These are phyloP conservation scores for Zapornia atra DNA, from an alignment of 2,113 vertebrate genomes.

Conservation along the genomic window DNA sequence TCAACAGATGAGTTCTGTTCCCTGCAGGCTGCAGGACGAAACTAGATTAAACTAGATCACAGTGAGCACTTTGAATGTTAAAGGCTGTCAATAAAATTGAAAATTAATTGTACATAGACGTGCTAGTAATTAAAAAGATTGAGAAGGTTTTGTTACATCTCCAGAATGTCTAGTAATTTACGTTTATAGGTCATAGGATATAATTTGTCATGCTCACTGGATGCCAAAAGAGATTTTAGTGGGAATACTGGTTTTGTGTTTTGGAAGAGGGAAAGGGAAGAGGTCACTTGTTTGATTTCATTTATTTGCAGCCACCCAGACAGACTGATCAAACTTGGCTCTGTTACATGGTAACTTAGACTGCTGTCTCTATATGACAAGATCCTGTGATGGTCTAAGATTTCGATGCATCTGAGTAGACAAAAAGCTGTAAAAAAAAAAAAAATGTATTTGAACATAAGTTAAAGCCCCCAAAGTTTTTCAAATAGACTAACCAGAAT, in stretches of 20 bases:
- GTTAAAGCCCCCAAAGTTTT: background rate
- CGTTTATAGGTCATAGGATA: background rate
- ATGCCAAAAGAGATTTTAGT: constrained; percentile 13
- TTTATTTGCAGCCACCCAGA: constrained; percentile 2
- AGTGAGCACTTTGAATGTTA: background rate
- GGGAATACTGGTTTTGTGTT: constrained; percentile 22
- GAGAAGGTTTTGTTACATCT: background rate
- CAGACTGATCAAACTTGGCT: background rate
- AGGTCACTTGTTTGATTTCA: background rate
- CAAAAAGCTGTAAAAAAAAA: background rate
- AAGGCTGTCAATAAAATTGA: background rate
- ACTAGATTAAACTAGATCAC: background rate
- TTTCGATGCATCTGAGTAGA: background rate
- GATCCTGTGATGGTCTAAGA: background rate
- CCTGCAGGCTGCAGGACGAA: background rate
- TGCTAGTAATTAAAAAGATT: background rate
- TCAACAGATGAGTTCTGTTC: background rate
- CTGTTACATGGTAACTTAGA: background rate
- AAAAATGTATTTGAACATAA: background rate
- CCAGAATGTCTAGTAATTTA: background rate
- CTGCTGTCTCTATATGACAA: background rate
- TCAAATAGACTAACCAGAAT: background rate
- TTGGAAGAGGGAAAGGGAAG: constrained; percentile 18
- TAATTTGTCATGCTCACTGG: constrained; percentile 1
- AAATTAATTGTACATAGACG: background rate